Evolutionary conservation across 2,888 invertebrate species (phyloP).

Genomic region (Pediacus dermestoides): DNA sequence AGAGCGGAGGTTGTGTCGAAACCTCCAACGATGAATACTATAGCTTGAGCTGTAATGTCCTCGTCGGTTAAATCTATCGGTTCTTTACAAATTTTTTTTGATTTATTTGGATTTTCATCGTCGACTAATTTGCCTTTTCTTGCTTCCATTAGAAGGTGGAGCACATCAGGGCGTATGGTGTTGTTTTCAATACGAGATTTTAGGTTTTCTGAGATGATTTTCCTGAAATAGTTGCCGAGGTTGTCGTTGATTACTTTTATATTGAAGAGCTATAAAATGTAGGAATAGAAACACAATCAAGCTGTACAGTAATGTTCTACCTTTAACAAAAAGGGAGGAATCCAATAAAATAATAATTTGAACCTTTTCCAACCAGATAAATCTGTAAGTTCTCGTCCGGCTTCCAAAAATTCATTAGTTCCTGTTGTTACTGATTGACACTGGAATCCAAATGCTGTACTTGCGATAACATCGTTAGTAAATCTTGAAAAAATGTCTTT

Average conservation of each 20-base stretch:
- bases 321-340: too few species aligned
- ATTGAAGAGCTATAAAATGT: constrained; percentile 17
- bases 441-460: constrained; percentile 54
- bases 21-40: constrained; percentile 53
- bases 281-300: too few species aligned
- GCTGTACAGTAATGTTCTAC: too few species aligned
- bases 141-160: constrained; percentile 54
- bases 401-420: constrained; percentile 53
- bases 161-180: constrained; percentile 43
- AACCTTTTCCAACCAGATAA: constrained; percentile 13
- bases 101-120: constrained; percentile 25
- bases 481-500: constrained; percentile 51
- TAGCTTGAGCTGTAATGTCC: constrained; percentile 56
- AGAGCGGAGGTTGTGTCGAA: constrained; percentile 51
- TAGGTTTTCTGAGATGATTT: constrained; percentile 21
- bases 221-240: constrained; percentile 18
- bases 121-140: constrained; percentile 42
- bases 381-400: constrained; percentile 30
- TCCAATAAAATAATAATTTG: constrained; percentile 11
- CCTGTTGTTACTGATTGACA: constrained; percentile 54
- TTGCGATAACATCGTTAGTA: constrained; percentile 58
- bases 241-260: constrained; percentile 13
- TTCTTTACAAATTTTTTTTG: too few species aligned
- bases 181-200: constrained; percentile 17
- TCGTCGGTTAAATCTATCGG: constrained; percentile 44